A percentile compares a stretch with the other conserved stretches of the same genome.
These are phyloP conservation scores for Torymus texanus DNA, from an alignment of 2,888 invertebrate species.

Conservation along the genomic window DNA sequence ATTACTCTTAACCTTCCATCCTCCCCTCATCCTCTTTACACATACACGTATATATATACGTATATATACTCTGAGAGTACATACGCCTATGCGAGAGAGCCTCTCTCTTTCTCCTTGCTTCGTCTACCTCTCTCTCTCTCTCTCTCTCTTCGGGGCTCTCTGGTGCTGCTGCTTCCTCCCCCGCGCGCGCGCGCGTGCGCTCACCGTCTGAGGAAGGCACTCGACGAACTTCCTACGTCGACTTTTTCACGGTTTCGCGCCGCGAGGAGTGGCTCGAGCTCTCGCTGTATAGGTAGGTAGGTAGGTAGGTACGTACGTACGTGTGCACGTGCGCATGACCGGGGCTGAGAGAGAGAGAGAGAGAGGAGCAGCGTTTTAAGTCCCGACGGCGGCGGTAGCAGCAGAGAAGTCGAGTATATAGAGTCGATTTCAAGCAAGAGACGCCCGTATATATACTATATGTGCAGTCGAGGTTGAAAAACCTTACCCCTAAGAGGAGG, in stretches of 20 bases:
- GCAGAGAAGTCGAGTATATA: neutral
- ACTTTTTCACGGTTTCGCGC: constrained; percentile 54
- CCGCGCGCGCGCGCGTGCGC: neutral
- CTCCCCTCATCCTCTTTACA: neutral
- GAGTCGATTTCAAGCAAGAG: constrained; percentile 32
- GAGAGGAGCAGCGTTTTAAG: neutral
- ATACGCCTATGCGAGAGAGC: too few relatives aligned
- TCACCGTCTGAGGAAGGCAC: constrained; percentile 14
- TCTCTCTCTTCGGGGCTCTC: constrained; percentile 6
- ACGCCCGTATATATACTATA: neutral
- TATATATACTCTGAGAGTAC: too few relatives aligned
- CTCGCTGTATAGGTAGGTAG: neutral
- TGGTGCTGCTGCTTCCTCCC: neutral
- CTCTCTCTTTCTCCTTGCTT: neutral
- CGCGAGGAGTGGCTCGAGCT: constrained; percentile 31
- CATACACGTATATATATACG: too few relatives aligned
- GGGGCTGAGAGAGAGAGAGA: neutral
- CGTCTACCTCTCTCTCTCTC: constrained; percentile 15
- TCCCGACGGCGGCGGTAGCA: neutral
- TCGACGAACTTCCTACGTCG: constrained; percentile 47
- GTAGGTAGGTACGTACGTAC: neutral
- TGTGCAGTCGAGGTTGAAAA: constrained; percentile 12
- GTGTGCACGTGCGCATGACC: neutral
- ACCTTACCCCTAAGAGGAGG: neutral
- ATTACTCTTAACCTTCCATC: constrained; percentile 44